phyloP scores from a whole-genome alignment of 2,888 invertebrate genomes.

The Zootermopsis nevadensis region DNA sequence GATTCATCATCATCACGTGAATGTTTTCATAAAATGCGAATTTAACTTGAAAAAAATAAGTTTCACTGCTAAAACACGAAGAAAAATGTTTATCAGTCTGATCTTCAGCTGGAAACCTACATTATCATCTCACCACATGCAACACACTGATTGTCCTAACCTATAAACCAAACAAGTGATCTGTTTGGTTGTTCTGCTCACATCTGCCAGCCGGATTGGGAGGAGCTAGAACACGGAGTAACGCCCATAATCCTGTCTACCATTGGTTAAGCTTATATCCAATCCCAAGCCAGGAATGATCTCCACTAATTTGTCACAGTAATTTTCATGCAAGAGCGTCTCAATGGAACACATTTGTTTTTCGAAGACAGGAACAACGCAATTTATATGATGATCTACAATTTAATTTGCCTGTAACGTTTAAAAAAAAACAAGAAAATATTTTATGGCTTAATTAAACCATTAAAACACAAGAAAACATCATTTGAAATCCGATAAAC shows the following conservation, averaged over 20 bases:
- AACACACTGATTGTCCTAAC: background rate
- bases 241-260: constrained; percentile 19
- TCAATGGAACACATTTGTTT: background rate
- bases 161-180: constrained; percentile 17
- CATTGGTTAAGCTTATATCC: constrained; percentile 42
- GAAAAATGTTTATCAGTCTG: background rate
- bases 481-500: too few relatives aligned
- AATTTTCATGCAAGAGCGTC: constrained; percentile 36
- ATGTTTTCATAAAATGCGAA: too few relatives aligned
- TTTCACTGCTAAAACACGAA: too few relatives aligned
- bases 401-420: too few relatives aligned
- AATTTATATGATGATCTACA: too few relatives aligned
- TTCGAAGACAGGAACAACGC: too few relatives aligned
- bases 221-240: background rate
- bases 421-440: too few relatives aligned
- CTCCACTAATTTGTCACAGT: constrained; percentile 46
- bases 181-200: constrained; percentile 1
- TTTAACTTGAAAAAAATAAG: too few relatives aligned
- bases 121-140: background rate
- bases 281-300: constrained; percentile 35
- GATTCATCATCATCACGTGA: too few relatives aligned
- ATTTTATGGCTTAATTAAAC: too few relatives aligned
- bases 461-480: too few relatives aligned
- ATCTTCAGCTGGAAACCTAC: background rate
- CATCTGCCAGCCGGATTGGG: background rate